A percentile compares a stretch with the other conserved stretches of the same genome.
phyloP scores from a whole-genome alignment of 2,797 vertebrate genomes.

The Huso huso region DNA sequence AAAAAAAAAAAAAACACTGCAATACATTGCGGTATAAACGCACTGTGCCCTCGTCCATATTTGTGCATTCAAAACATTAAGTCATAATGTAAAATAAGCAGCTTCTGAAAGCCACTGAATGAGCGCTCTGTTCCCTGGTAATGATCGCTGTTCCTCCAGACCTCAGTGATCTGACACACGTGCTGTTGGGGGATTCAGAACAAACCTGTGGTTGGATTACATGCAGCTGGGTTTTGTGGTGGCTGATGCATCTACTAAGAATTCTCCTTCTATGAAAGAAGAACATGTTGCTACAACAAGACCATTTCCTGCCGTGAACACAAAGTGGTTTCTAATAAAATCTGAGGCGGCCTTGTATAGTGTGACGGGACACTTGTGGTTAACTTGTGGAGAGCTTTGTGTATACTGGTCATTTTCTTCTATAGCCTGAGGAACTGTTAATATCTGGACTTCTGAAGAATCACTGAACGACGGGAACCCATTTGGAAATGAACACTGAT shows the following conservation, averaged over 20 bases:
- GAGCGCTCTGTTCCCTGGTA: neutral
- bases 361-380: no score
- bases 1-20: no score
- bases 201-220: neutral
- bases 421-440: neutral
- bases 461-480: neutral
- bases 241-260: slow-evolving; percentile 26
- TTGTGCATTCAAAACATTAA: no score
- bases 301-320: slow-evolving; percentile 40
- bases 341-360: no score
- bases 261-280: slow-evolving; percentile 32
- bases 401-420: neutral
- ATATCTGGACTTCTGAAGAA: neutral
- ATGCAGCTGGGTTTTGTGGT: slow-evolving; percentile 12
- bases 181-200: neutral
- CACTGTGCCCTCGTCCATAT: no score
- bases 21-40: no score
- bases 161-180: neutral
- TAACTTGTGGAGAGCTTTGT: neutral
- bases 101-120: neutral
- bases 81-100: no score
- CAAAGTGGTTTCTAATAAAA: neutral
- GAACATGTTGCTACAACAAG: slow-evolving; percentile 30
- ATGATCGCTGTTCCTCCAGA: neutral
- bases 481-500: no score